Conservation (phyloP, 2,113 vertebrate genomes). For the Climacteris rufus region DNA sequence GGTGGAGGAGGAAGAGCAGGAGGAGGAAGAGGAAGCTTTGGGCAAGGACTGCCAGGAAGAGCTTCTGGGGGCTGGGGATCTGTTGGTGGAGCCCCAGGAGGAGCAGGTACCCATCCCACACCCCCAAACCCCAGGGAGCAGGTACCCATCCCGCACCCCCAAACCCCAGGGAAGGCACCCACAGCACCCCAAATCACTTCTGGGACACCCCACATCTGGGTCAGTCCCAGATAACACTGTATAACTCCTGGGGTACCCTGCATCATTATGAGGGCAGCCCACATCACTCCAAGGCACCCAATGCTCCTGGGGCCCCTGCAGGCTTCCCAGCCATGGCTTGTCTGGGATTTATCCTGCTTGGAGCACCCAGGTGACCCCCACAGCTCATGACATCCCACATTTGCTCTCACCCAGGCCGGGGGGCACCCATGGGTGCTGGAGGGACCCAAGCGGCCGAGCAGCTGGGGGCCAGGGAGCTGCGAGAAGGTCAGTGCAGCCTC, state of each 20-base stretch:
- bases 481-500: slow-evolving; percentile 69
- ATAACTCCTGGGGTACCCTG: fast-evolving
- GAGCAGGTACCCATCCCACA: slow-evolving; percentile 81
- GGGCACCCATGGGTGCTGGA: not conserved
- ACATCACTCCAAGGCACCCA: not conserved
- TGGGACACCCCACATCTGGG: no score
- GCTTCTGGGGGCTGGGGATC: slow-evolving; percentile 53
- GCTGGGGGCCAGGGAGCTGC: slow-evolving; percentile 35
- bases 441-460: slow-evolving; percentile 34
- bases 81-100: slow-evolving; percentile 58
- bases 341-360: fast-evolving
- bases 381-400: not conserved
- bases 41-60: slow-evolving; percentile 70
- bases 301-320: fast-evolving
- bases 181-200: not conserved
- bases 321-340: not conserved
- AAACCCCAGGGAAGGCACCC: not conserved
- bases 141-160: slow-evolving; percentile 72
- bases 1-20: slow-evolving; percentile 47
- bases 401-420: not conserved
- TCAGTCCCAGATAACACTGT: no score
- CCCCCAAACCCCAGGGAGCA: slow-evolving; percentile 69
- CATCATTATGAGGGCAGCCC: no score
- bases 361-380: fast-evolving
- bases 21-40: slow-evolving; percentile 55